Base-by-base conservation (phyloP, 2,888 invertebrate genomes). In the Choreutis nemorana region DNA sequence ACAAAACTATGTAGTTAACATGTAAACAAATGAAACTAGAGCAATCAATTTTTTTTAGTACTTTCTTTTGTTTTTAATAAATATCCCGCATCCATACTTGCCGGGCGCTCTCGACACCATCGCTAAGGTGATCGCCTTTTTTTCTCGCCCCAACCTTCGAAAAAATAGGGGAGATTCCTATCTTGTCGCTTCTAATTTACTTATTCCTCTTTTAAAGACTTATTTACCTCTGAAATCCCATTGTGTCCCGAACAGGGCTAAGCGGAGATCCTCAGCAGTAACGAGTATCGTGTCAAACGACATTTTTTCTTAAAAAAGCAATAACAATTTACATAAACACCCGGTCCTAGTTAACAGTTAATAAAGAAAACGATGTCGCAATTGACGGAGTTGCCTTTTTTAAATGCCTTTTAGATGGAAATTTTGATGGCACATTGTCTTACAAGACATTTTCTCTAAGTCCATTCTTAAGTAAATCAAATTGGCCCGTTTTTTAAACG, bases 111-210 rank as follows among this genome's bases (percentile, higher is more conserved):
- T 41, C 9, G 45, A 49, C 44, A 48, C 47, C 49, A 48, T 53
- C 54, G 62, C 49, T 52, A 66, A 71, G 66, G 63, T 75, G 72
- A 75, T 75, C 75, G 71, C 52, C 66, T 72, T 75, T 75, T 72
- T 72, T 71, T 67, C 56, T 61, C 67, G 53, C 68, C 73, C 72
- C 56, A 62, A 50, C 56, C 64, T 63, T 62, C 48, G 50, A 68
- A 75, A 64, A 81, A 78, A 78, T 81, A 78, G 84, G 85, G 85
- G 83, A 85, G 86, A 86, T 86, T 82, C 83, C 84, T 87, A 87
- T 87, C 87, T 83, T 84, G 82, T 75, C 82, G 83, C 81, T 84
- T 85, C 86, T 87, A 87, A 87, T 87, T 87, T 87, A 87, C 86
- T 87, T 87, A 86, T 86, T 84, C 83, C 81, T 83, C 82, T 83